Base-by-base conservation (phyloP, 2,113 vertebrate species). In the Atractosteus spatula region DNA sequence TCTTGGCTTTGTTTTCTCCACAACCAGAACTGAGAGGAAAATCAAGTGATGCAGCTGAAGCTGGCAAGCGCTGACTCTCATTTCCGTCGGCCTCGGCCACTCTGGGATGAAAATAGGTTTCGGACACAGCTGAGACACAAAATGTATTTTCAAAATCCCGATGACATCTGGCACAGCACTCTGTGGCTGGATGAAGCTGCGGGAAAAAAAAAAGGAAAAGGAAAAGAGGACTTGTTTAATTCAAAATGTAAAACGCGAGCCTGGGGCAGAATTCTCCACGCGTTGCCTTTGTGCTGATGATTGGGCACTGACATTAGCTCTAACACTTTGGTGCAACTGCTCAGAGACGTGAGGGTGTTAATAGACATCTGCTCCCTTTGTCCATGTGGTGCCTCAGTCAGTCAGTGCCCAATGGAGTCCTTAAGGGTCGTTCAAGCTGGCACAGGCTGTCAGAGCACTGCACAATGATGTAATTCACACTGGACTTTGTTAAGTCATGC, bases 261-360 rank as follows among this genome's bases (percentile, higher is more conserved):
- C 62, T 65, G 8, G 41, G 62, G 62, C 62, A 41, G 17, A 17
- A 65, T 65, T 41, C 29, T 65, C 62, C 8, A 41, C n/a, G 12
- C 41, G 13, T 7, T 4, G 62, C 62, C 62, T 65, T 65, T 65
- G 62, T 65, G 62, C 41, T 65, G 62, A 65, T 65, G 17, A 17
- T 65, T 65, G 62, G 62, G 41, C 62, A 65, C 62, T 65, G 62
- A 3, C 3, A 29, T 43, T 65, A 65, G 3, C 17, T 65, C 41
- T 65, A 65, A 65, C 62, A 65, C 62, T 65, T 65, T 3, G 5
- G 29, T 65, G 17, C 62, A 65, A 65, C 41, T 65, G 62, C 62
- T 41, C 17, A 65, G 62, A 65, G 62, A 65, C 17, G 11, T 7
- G 62, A 65, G 62, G 62, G 62, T 65, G 62, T 65, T 7, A 65